phyloP scores from a whole-genome alignment of 2,113 vertebrate species.

The Cyanocitta stelleri region DNA sequence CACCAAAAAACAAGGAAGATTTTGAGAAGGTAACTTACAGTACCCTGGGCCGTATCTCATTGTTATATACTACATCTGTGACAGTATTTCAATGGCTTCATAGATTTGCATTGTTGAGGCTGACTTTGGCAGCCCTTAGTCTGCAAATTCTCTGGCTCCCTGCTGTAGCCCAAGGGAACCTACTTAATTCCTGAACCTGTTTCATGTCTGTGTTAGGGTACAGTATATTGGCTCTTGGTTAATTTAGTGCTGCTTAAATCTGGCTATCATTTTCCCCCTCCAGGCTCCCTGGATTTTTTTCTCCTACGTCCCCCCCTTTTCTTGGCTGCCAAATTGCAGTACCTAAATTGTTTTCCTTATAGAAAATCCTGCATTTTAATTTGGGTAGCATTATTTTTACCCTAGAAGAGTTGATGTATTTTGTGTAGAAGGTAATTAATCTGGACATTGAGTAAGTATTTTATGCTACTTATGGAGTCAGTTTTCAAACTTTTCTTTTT shows the following conservation, averaged over 20 bases:
- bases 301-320: constrained; percentile 69
- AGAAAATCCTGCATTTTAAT: constrained; percentile 63
- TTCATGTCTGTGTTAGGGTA: constrained; percentile 35
- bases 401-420: constrained; percentile 63
- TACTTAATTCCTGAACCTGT: constrained; percentile 37
- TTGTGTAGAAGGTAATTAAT: constrained; percentile 70
- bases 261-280: constrained; percentile 65
- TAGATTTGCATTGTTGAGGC: constrained; percentile 66
- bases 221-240: constrained; percentile 10
- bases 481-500: constrained; percentile 61
- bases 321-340: constrained; percentile 70
- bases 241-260: constrained; percentile 65
- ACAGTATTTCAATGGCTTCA: constrained; percentile 69
- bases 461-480: constrained; percentile 55
- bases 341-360: constrained; percentile 65
- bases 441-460: constrained; percentile 65
- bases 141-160: constrained; percentile 68
- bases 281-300: constrained; percentile 64
- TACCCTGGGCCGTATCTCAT: constrained; percentile 68
- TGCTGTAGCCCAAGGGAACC: constrained; percentile 70
- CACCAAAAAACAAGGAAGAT: constrained; percentile 98
- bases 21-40: constrained; percentile 98
- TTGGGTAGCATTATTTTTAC: constrained; percentile 65
- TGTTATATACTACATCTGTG: constrained; percentile 72
- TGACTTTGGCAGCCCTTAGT: constrained; percentile 68